These are phyloP conservation scores for Sebastolobus altivelis DNA, from an alignment of 2,797 vertebrate genomes.

Conservation along the genomic window DNA sequence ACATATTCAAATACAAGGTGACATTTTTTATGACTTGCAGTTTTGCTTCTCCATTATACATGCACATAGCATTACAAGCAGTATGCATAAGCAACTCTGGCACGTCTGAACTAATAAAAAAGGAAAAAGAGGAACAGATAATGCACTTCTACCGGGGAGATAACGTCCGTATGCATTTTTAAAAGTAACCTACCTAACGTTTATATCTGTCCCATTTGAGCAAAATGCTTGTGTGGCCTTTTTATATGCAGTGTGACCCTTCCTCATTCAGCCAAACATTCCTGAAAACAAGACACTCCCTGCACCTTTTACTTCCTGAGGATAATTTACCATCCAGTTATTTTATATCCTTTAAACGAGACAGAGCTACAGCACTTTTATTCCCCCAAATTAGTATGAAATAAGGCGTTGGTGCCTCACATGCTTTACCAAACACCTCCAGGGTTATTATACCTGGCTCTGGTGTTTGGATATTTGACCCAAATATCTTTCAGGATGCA, in stretches of 20 bases:
- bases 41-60: not conserved
- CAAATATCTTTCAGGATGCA: not conserved
- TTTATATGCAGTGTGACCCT: not conserved
- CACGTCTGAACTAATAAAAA: not conserved
- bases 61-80: not conserved
- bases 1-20: constrained; percentile 8
- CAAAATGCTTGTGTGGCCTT: not conserved
- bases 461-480: not conserved
- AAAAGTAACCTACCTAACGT: not conserved
- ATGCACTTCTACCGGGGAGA: not conserved
- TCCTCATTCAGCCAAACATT: not conserved
- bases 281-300: not conserved
- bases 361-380: not conserved
- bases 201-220: not conserved
- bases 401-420: not conserved
- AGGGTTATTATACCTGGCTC: not conserved
- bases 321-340: constrained; percentile 14
- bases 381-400: not conserved
- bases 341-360: not conserved
- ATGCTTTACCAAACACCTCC: not conserved
- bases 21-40: not conserved
- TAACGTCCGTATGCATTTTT: not conserved
- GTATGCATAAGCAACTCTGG: not conserved
- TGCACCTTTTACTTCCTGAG: not conserved
- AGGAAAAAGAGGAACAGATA: not conserved